Percentiles rank a stretch among this genome's conserved stretches.
Evolutionary conservation across 2,797 vertebrate genomes (phyloP).

Genomic region (Micrastur ruficollis): DNA sequence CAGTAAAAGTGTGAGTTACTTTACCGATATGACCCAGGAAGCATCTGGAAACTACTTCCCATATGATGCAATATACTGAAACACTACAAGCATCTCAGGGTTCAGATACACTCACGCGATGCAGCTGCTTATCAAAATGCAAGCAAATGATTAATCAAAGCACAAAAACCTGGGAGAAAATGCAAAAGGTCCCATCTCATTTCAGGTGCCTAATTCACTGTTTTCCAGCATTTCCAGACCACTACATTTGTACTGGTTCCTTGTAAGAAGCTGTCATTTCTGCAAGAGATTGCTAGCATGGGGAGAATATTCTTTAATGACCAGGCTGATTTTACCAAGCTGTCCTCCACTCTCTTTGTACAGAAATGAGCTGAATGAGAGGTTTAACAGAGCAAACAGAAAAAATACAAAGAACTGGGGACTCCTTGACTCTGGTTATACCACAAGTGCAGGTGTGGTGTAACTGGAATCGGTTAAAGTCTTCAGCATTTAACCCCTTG

Average conservation of each 20-base stretch:
- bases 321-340: background rate
- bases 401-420: background rate
- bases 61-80: background rate
- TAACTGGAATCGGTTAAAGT: background rate
- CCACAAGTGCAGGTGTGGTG: background rate
- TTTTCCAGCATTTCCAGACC: background rate
- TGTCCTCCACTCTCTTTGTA: background rate
- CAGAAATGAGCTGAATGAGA: background rate
- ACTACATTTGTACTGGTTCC: background rate
- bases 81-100: background rate
- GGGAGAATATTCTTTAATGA: background rate
- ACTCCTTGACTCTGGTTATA: background rate
- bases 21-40: background rate
- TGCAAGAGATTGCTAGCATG: background rate
- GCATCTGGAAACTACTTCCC: background rate
- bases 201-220: background rate
- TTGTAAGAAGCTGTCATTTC: background rate
- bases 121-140: conserved; percentile 8
- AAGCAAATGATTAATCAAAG: background rate
- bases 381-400: background rate
- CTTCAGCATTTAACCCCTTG: background rate
- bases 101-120: background rate
- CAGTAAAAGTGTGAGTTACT: background rate
- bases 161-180: background rate
- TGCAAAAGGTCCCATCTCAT: background rate